Base-by-base conservation (phyloP, 2,113 vertebrate genomes). In the Choloepus hoffmanni region DNA sequence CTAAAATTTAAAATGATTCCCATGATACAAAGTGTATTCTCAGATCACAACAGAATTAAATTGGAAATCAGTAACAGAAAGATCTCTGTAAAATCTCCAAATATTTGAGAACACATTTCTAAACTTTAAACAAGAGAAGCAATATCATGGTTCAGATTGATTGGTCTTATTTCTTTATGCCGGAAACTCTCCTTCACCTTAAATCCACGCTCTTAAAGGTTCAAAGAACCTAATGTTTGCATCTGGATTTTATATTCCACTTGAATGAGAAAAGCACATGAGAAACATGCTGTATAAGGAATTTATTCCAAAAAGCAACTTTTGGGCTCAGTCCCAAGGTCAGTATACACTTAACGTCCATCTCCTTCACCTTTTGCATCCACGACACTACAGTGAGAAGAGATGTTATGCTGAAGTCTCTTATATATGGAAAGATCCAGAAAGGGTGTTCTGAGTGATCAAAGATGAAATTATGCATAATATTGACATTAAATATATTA, bases 151-250 rank as follows among this genome's bases (percentile, higher is more conserved):
- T 50, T 72, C 19, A n/a, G 7, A 33, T 7, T 43, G 0, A 24
- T 60, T 53, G 11, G 28, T 5, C 1, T 21, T 43, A 30, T 77
- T 40, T 85, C 23, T 72, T 60, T 68, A 68, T n/a, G 45, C 24
- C 89, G 45, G 33, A 81, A 89, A 76, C 16, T 10, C 12, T 24
- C 10, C 12, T 81, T 48, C 1, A 24, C 33, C 67, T 72, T 63
- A 48, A 79, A 55, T n/a, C 7, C 53, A 65, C 30, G 26, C 81
- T 67, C 58, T 81, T 45, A 19, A 63, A 74, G 94, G 58, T 70
- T 92, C 85, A 48, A 90, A 86, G 40, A 43, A 89, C n/a, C 24
- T 79, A 36, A 89, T 33, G 18, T 28, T 58, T 90, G 92, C 11
- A 62, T n/a, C 13, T 12, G 11, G n/a, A 83, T 53, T 76, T 91